Base-by-base conservation (phyloP, 2,888 invertebrate genomes). In the Pseudococcus jackbeardsleyi region DNA sequence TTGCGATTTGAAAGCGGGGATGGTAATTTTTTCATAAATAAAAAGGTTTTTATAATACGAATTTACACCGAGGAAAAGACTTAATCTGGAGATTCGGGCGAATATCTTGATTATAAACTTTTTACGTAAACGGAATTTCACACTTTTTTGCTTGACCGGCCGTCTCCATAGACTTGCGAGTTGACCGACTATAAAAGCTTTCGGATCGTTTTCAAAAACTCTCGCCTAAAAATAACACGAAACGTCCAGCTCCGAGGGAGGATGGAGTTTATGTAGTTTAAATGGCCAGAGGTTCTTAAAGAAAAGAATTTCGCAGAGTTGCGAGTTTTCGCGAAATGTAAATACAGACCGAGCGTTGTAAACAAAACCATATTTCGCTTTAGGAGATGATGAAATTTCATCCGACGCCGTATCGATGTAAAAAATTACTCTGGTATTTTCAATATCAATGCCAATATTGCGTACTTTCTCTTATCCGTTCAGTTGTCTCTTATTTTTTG, bases 251-350 rank as follows among this genome's bases (percentile, higher is more conserved):
- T 33, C 26, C 26, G 26, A 33, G 33, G 68, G 5, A 72, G 33
- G 26, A 17, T 33, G 26, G 26, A 72, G 12, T 72, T 72, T 33
- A 72, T 72, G 33, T 72, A 72, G 68, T 72, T 72, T 72, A 12
- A 33, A 72, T 72, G 68, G 68, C 68, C 26, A 26, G 33, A 26
- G 68, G 68, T 72, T 33, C 26, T 72, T 72, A 72, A n/a, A 5
- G 7, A 12, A 33, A 72, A 26, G 26, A 72, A 26, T 72, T 72
- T 72, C 68, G 7, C 0, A 33, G n/a, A 26, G 8, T 64, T 19
- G 64, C 7, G 19, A 64, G 22, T 64, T 64, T 64, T 64, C 26
- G 3, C 64, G 64, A 64, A 64, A 64, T 64, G 64, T 64, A 64
- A 64, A 64, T 64, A 64, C 22, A 64, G 54, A 54, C 54, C 15